A percentile compares a stretch with the other conserved stretches of the same genome.
phyloP scores from a whole-genome alignment of 2,113 vertebrate species.

The Nesospiza acunhae region DNA sequence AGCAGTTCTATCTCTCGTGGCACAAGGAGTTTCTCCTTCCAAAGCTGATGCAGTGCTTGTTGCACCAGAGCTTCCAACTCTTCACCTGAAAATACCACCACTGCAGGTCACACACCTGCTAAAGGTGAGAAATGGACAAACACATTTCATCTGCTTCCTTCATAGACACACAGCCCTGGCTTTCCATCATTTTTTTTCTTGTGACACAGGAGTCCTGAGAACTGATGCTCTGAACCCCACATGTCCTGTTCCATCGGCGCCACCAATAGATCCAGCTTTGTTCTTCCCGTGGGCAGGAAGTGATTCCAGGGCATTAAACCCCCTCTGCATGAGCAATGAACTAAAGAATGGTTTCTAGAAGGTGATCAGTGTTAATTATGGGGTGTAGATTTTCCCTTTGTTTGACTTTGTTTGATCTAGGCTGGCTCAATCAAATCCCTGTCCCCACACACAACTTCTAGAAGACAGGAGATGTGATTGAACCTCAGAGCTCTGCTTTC shows the following conservation, averaged over 20 bases:
- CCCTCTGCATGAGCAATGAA: neutral
- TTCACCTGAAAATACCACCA: neutral
- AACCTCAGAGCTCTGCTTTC: neutral
- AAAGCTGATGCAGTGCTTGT: neutral
- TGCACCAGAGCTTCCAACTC: neutral
- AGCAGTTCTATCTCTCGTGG: neutral
- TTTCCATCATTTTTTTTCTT: neutral
- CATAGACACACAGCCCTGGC: neutral
- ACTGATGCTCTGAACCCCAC: neutral
- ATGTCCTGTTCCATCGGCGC: too few species aligned
- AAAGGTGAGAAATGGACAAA: neutral
- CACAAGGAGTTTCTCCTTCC: neutral
- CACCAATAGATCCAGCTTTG: neutral
- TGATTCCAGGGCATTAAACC: neutral
- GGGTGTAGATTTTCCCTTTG: neutral
- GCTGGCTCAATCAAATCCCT: neutral
- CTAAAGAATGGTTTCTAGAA: neutral
- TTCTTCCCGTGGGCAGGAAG: neutral
- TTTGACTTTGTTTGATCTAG: neutral
- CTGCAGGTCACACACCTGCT: neutral
- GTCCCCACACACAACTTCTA: neutral
- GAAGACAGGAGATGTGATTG: neutral
- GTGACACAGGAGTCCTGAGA: neutral
- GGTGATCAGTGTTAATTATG: neutral
- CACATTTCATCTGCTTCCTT: neutral